A percentile compares a stretch with the other conserved stretches of the same genome.
These are phyloP conservation scores for Drosophila setifemur DNA, from an alignment of 1,140 invertebrate species.

Conservation along the genomic window DNA sequence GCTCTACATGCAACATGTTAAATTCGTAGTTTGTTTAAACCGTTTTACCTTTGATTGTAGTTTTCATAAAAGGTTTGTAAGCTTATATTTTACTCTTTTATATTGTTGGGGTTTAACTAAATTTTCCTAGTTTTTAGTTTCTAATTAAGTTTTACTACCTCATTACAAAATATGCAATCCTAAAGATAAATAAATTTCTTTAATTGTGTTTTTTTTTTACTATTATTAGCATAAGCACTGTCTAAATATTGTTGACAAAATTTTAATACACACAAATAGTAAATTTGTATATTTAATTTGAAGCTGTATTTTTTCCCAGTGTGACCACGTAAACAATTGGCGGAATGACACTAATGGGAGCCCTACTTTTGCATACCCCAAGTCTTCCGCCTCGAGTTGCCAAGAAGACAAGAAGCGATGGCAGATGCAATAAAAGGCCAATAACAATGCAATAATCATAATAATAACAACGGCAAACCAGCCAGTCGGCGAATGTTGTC, in stretches of 20 bases:
- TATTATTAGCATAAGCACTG: too few relatives aligned
- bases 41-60: too few relatives aligned
- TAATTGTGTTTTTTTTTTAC: too few relatives aligned
- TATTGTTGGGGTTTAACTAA: too few relatives aligned
- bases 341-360: slow-evolving; percentile 31
- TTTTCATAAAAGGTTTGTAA: too few relatives aligned
- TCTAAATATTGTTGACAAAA: too few relatives aligned
- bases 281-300: neutral
- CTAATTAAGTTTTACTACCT: too few relatives aligned
- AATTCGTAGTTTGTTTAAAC: neutral
- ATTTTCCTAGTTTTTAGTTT: too few relatives aligned
- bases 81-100: too few relatives aligned
- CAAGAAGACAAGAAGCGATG: slow-evolving; percentile 49
- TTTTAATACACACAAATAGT: too few relatives aligned
- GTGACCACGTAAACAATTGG: slow-evolving; percentile 49
- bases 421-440: slow-evolving; percentile 74
- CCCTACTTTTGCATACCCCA: slow-evolving; percentile 39
- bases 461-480: slow-evolving; percentile 71
- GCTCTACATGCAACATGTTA: neutral
- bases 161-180: too few relatives aligned
- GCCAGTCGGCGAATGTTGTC: slow-evolving; percentile 54
- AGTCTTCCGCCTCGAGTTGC: slow-evolving; percentile 27
- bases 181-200: too few relatives aligned
- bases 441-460: slow-evolving; percentile 81
- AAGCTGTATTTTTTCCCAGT: slow-evolving; percentile 17